Evolutionary conservation across 2,888 invertebrate genomes (phyloP).

Genomic region (Hartigia nigra): DNA sequence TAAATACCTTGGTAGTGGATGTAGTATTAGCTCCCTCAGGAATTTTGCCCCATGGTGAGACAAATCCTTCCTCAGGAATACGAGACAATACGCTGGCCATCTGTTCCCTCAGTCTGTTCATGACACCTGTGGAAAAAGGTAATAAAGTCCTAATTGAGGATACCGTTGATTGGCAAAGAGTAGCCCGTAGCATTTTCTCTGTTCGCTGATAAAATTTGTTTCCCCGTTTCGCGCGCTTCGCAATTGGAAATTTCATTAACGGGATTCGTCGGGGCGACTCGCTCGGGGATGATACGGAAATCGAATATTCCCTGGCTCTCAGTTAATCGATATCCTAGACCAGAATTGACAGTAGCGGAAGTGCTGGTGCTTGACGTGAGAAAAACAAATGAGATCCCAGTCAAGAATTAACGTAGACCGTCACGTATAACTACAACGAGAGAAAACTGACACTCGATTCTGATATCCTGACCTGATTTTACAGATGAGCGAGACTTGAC

Average conservation of each 20-base stretch:
- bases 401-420: neutral
- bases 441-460: neutral
- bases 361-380: neutral
- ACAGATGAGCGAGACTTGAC: neutral
- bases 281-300: neutral
- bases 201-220: neutral
- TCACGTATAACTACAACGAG: neutral
- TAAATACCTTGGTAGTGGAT: conserved; percentile 57
- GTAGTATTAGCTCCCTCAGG: conserved; percentile 60
- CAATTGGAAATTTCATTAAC: neutral
- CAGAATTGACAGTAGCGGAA: neutral
- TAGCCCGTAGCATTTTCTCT: neutral
- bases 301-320: neutral
- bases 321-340: neutral
- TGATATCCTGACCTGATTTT: neutral
- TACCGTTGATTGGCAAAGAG: neutral
- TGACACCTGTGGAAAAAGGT: conserved; percentile 42
- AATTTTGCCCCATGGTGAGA: conserved; percentile 41
- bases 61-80: conserved; percentile 30
- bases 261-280: neutral
- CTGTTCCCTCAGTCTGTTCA: conserved; percentile 44
- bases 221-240: neutral
- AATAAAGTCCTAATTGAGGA: neutral
- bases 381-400: neutral
- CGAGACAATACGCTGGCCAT: conserved; percentile 39